A percentile compares a stretch with the other conserved stretches of the same genome.
These are phyloP conservation scores for Eulithis testata DNA, from an alignment of 2,888 invertebrate genomes.

Conservation along the genomic window DNA sequence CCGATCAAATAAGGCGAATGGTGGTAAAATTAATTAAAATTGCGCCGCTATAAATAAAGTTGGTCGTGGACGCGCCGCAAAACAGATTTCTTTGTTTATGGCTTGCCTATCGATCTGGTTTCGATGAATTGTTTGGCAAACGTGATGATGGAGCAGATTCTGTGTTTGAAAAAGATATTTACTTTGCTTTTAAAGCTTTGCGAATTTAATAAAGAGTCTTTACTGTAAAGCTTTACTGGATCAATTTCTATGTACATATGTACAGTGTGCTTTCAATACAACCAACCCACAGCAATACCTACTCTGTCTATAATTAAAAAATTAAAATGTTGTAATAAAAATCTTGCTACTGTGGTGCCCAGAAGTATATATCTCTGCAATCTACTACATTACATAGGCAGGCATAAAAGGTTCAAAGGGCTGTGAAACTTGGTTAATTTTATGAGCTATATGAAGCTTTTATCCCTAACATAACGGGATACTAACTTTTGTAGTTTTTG, in stretches of 20 bases:
- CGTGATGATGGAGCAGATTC: slow-evolving; percentile 52
- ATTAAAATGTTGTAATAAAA: neutral
- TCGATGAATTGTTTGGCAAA: slow-evolving; percentile 55
- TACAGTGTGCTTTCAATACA: slow-evolving; percentile 4
- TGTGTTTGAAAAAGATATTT: slow-evolving; percentile 50
- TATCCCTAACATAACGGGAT: slow-evolving; percentile 13
- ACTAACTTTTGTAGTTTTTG: slow-evolving; percentile 7
- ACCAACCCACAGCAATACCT: slow-evolving; percentile 1
- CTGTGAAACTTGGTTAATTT: slow-evolving; percentile 18
- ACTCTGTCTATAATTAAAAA: slow-evolving; percentile 7
- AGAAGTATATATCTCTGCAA: neutral
- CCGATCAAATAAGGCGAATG: slow-evolving; percentile 50
- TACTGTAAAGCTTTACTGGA: slow-evolving; percentile 7
- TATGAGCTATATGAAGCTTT: slow-evolving; percentile 10
- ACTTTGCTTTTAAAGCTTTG: slow-evolving; percentile 37
- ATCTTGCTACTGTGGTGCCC: neutral
- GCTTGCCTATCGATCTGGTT: slow-evolving; percentile 57
- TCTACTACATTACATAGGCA: slow-evolving; percentile 1
- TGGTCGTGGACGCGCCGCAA: slow-evolving; percentile 48
- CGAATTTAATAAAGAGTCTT: slow-evolving; percentile 36
- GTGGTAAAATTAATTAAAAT: slow-evolving; percentile 56
- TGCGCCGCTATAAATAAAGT: slow-evolving; percentile 52
- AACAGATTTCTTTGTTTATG: slow-evolving; percentile 64
- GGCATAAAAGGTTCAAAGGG: slow-evolving; percentile 17
- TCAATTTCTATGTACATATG: neutral